phyloP scores from a whole-genome alignment of 2,888 invertebrate species.

The Scrobipalpa costella region DNA sequence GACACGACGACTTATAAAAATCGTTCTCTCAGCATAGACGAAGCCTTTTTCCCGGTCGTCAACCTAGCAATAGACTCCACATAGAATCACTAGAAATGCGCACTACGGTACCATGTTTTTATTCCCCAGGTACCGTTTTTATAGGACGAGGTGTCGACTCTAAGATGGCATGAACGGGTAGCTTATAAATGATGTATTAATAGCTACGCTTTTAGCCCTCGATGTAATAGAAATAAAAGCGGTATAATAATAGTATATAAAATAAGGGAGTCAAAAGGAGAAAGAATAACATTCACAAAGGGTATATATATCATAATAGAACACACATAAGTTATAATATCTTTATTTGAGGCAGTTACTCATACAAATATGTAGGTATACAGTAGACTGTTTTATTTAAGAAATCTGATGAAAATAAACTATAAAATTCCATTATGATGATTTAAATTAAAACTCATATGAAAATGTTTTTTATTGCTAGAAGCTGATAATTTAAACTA shows the following conservation, averaged over 20 bases:
- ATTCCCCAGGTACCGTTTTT: not conserved
- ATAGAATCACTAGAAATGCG: conserved; percentile 30
- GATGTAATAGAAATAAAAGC: not conserved
- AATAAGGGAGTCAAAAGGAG: too few species aligned
- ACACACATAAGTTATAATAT: too few species aligned
- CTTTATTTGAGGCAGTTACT: too few species aligned
- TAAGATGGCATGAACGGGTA: not conserved
- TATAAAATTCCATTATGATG: not conserved
- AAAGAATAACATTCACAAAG: too few species aligned
- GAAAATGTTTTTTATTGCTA: too few species aligned
- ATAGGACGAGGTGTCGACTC: conserved; percentile 8
- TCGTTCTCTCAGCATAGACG: conserved; percentile 47
- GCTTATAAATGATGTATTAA: conserved; percentile 20
- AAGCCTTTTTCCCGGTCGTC: conserved; percentile 72
- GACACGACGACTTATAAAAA: conserved; percentile 42
- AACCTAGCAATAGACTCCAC: conserved; percentile 53
- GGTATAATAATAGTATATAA: too few species aligned
- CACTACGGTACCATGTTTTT: conserved; percentile 1
- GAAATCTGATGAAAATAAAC: too few species aligned
- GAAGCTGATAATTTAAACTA: too few species aligned
- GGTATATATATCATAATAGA: too few species aligned
- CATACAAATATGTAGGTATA: too few species aligned
- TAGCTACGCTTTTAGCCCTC: not conserved
- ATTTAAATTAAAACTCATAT: not conserved
- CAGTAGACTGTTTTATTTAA: too few species aligned